phyloP scores from a whole-genome alignment of 2,888 invertebrate species.

The Drosophila maculinotata region DNA sequence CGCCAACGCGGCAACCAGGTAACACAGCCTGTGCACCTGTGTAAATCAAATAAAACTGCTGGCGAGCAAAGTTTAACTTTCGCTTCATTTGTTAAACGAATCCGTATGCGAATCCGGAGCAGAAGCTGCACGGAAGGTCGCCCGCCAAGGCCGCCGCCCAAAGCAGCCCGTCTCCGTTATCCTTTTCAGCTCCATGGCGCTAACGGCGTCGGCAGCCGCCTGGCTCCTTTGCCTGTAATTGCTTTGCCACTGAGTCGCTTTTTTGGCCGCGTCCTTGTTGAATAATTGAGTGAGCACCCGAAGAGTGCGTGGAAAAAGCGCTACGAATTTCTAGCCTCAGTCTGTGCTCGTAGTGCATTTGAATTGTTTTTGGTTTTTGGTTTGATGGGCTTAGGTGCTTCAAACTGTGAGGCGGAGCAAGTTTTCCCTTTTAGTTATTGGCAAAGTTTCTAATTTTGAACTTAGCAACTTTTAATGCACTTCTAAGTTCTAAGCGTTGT shows the following conservation, averaged over 20 bases:
- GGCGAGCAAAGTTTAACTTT: constrained; percentile 61
- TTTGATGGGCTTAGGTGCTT: background rate
- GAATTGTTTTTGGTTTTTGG: background rate
- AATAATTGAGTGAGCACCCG: constrained; percentile 35
- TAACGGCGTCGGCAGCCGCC: constrained; percentile 29
- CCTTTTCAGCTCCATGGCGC: constrained; percentile 36
- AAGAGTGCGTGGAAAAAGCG: constrained; percentile 9
- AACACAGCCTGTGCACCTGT: constrained; percentile 38
- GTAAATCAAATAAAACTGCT: constrained; percentile 64
- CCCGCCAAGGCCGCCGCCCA: constrained; percentile 29
- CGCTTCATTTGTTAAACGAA: constrained; percentile 73
- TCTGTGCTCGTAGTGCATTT: background rate
- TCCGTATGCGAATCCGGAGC: constrained; percentile 29
- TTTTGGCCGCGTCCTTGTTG: constrained; percentile 20
- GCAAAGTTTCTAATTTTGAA: constrained; percentile 45
- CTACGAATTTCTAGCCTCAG: constrained; percentile 6
- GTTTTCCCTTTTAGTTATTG: constrained; percentile 43
- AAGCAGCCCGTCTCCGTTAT: constrained; percentile 22
- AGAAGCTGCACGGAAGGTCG: constrained; percentile 43
- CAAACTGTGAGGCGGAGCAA: background rate
- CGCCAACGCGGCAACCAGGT: constrained; percentile 16
- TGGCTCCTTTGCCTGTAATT: constrained; percentile 19
- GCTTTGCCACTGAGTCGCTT: constrained; percentile 39
- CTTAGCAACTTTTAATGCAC: constrained; percentile 32
- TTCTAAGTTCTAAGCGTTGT: constrained; percentile 8